Evolutionary conservation across 1,140 invertebrate genomes (phyloP).

Genomic region (Agraylea sexmaculata): DNA sequence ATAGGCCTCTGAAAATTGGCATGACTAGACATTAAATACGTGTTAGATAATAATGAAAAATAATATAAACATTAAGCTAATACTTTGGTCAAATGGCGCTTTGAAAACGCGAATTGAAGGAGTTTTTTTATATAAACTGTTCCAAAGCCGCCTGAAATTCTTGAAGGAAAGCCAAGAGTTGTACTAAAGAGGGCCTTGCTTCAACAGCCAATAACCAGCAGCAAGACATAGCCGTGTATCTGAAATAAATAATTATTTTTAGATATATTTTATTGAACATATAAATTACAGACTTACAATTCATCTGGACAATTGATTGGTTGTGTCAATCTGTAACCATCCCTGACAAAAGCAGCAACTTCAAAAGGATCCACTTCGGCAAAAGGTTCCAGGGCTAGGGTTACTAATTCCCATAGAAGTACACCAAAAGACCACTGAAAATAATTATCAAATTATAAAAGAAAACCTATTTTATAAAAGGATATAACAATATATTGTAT

Average conservation of each 20-base stretch:
- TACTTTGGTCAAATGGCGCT: neutral
- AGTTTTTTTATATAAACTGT: slow-evolving; percentile 53
- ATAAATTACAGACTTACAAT: slow-evolving; percentile 55
- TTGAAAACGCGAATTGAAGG: neutral
- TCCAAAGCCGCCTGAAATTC: slow-evolving; percentile 78
- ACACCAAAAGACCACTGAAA: slow-evolving; percentile 89
- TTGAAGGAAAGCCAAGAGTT: slow-evolving; percentile 74
- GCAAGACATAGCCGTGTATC: slow-evolving; percentile 83
- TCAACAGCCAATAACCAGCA: slow-evolving; percentile 74
- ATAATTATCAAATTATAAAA: slow-evolving; percentile 9
- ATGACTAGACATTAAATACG: slow-evolving; percentile 6
- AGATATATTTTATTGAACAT: no score
- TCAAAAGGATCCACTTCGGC: slow-evolving; percentile 86
- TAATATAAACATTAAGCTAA: neutral
- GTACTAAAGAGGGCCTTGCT: slow-evolving; percentile 72
- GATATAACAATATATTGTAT: neutral
- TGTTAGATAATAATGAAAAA: slow-evolving; percentile 7
- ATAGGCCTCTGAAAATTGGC: slow-evolving; percentile 5
- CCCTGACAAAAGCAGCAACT: slow-evolving; percentile 72
- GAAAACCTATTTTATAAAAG: neutral
- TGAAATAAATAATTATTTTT: slow-evolving; percentile 31
- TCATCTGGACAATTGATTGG: slow-evolving; percentile 92
- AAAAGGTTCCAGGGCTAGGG: slow-evolving; percentile 76
- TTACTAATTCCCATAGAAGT: slow-evolving; percentile 87
- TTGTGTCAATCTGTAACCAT: slow-evolving; percentile 79